These are phyloP conservation scores for Eriocheir sinensis DNA, from an alignment of 1,140 invertebrate genomes.

Conservation along the genomic window DNA sequence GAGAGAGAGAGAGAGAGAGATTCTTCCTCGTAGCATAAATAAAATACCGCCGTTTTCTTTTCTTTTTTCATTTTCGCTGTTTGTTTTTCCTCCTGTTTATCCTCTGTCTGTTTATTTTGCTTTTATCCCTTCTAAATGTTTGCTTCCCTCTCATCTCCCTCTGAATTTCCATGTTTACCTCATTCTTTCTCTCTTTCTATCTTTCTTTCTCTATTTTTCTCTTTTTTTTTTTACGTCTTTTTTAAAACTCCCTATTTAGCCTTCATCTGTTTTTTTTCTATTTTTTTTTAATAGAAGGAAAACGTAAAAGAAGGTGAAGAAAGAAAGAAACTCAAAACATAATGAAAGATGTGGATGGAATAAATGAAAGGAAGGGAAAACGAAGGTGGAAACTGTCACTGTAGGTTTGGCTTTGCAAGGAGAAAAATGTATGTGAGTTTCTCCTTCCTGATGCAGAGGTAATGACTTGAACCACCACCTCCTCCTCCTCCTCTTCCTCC, in stretches of 20 bases:
- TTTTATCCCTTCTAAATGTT: neutral
- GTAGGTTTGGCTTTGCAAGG: no score
- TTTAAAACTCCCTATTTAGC: neutral
- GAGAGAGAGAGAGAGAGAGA: constrained; percentile 2
- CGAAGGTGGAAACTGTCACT: neutral
- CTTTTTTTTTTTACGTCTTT: neutral
- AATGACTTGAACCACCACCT: no score
- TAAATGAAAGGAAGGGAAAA: neutral
- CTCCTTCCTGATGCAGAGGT: no score
- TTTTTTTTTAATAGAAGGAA: neutral
- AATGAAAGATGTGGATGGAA: no score
- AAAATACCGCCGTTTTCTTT: neutral
- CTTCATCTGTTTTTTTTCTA: neutral
- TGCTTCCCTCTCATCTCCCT: neutral
- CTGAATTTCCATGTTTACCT: neutral
- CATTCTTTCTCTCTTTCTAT: constrained; percentile 38
- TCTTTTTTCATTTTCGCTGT: neutral
- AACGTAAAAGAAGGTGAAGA: no score
- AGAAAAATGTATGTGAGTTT: no score
- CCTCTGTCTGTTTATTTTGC: neutral
- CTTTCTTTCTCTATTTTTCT: constrained; percentile 38
- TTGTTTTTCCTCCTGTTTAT: neutral
- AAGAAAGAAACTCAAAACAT: no score
- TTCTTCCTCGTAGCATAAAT: neutral
- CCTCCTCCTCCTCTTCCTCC: no score